Percentiles rank a stretch among this genome's conserved stretches.
phyloP scores from a whole-genome alignment of 2,113 vertebrate species.

The Orientallactaga bullata region DNA sequence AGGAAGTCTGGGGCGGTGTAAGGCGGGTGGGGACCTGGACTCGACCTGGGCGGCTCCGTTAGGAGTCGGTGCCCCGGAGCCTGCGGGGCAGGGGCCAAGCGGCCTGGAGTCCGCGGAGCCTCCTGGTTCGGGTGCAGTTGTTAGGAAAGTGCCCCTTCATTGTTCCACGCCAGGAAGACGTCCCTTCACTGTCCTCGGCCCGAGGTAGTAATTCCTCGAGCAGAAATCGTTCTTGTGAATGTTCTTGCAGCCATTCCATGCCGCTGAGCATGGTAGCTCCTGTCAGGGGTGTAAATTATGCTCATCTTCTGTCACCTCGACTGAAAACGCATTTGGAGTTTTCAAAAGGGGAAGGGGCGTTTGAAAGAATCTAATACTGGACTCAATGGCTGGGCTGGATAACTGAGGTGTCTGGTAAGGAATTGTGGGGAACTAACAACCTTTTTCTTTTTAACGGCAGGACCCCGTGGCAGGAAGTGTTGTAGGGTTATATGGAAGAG shows the following conservation, averaged over 20 bases:
- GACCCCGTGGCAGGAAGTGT: conserved; percentile 68
- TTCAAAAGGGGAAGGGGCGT: not conserved
- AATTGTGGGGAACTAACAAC: not conserved
- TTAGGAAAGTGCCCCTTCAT: not conserved
- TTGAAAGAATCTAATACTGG: not conserved
- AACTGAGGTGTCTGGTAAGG: not conserved
- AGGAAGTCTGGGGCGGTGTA: not conserved
- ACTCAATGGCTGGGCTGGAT: not conserved
- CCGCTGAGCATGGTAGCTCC: not conserved
- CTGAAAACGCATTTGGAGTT: conserved; percentile 13
- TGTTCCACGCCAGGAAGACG: not conserved
- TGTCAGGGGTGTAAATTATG: not conserved
- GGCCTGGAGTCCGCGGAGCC: not conserved
- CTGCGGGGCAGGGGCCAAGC: not conserved
- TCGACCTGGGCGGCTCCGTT: not conserved
- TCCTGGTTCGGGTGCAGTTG: not conserved
- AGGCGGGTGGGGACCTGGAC: conserved; percentile 34
- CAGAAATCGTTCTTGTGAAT: not conserved
- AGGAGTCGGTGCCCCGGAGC: not conserved
- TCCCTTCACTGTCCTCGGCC: not conserved
- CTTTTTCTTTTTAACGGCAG: not conserved
- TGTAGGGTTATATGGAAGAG: conserved; percentile 1
- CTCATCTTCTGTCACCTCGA: not conserved
- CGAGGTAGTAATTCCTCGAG: not conserved
- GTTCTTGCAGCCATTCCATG: not conserved